phyloP scores from a whole-genome alignment of 2,113 vertebrate genomes.

The Anolis sagrei region DNA sequence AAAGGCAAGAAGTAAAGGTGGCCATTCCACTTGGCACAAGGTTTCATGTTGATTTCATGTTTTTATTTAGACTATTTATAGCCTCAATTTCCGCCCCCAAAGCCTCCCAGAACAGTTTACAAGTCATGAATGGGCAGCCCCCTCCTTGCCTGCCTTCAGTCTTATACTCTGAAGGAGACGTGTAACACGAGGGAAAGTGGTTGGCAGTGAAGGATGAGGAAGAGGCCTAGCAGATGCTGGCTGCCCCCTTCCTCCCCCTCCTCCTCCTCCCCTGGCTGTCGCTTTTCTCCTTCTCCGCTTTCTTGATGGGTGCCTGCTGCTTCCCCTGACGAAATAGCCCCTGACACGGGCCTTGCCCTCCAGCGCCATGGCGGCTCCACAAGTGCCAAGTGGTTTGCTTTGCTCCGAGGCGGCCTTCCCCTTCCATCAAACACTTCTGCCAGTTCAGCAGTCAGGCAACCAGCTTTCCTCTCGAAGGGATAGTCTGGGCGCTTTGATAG shows the following conservation, averaged over 20 bases:
- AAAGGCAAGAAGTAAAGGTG: background rate
- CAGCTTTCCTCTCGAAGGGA: too few relatives aligned
- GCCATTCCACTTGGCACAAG: background rate
- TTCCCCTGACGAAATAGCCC: rapidly evolving
- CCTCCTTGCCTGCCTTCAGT: too few relatives aligned
- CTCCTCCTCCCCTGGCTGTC: too few relatives aligned
- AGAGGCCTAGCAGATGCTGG: background rate
- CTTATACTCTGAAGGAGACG: too few relatives aligned
- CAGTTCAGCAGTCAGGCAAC: background rate
- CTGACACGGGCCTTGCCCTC: background rate
- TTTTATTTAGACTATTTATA: background rate
- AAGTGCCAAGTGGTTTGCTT: background rate
- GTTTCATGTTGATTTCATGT: background rate
- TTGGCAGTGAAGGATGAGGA: background rate
- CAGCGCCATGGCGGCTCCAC: background rate
- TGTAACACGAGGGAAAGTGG: background rate
- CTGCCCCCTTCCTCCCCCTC: background rate
- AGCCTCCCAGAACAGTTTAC: too few relatives aligned
- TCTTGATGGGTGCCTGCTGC: background rate
- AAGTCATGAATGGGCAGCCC: too few relatives aligned
- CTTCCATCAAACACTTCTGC: background rate
- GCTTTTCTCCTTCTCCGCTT: background rate
- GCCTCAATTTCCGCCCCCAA: background rate
- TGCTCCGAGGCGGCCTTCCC: background rate
- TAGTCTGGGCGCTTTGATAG: too few relatives aligned